Evolutionary conservation across 2,113 vertebrate genomes (phyloP).

Genomic region (Phylloscopus whistleri): DNA sequence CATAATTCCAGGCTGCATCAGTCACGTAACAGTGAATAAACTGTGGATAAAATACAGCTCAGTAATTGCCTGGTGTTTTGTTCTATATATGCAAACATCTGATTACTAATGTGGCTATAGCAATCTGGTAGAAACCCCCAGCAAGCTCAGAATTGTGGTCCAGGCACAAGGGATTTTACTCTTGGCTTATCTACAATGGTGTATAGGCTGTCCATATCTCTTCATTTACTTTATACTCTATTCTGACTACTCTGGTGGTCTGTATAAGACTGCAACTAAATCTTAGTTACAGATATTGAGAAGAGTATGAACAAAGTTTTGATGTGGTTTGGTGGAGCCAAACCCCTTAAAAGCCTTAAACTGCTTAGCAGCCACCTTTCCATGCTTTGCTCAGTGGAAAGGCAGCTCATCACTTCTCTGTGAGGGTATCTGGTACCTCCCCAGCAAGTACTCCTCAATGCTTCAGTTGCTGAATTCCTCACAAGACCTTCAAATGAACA

Average conservation of each 20-base stretch:
- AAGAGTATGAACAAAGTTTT: not conserved
- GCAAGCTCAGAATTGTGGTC: not conserved
- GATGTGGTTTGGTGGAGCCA: not conserved
- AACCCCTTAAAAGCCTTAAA: not conserved
- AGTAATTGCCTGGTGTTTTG: not conserved
- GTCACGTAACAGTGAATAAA: not conserved
- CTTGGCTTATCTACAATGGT: not conserved
- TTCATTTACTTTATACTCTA: not conserved
- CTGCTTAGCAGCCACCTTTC: not conserved
- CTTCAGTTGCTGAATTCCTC: not conserved
- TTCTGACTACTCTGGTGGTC: not conserved
- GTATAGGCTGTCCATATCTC: not conserved
- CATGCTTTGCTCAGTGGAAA: not conserved
- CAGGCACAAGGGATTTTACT: not conserved
- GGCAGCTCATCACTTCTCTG: not conserved
- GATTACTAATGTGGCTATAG: not conserved
- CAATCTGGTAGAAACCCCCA: not conserved
- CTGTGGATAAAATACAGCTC: not conserved
- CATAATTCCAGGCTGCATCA: not conserved
- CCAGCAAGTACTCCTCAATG: not conserved
- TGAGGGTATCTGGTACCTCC: not conserved
- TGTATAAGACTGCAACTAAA: not conserved
- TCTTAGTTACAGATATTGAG: not conserved
- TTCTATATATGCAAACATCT: not conserved
- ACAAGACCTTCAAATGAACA: not conserved